Evolutionary conservation across 2,113 vertebrate species (phyloP), one percentile per base, ranked within the genome.

Genomic region (Brienomyrus longianalis): DNA sequence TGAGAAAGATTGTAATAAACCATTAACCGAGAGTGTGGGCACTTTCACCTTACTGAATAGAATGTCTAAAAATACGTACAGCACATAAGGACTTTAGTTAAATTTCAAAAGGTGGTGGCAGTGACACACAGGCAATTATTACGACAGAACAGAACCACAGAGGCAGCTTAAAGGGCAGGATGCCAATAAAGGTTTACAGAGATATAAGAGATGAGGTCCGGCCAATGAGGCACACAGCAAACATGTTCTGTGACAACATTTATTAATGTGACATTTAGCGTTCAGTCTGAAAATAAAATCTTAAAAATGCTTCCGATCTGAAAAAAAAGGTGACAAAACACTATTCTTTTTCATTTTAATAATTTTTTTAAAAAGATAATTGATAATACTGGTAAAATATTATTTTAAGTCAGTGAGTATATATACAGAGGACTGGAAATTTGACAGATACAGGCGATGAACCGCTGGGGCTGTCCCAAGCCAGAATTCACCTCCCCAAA

Each of bases 341-440:
- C 91, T 89, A 91, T 91, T 89, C 66, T 51, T 90, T 48, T 89
- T 59, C 11, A 90, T 90, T 27, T 51, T 48, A 9, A 3, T 87
- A 4, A 3, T 54, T 90, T 52, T n/a, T 52, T 35, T 56, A 90
- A 92, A 92, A 88, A 43, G 92, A 94, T 92, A 92, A 92, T 31
- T 93, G 94, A 95, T 94, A 95, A 93, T 43, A 52, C 35, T 11
- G 91, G 93, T 89, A 94, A 92, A 88, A 45, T 47, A 27, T 86
- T 31, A 62, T 39, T 45, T 56, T 9, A 31, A 54, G 91, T 92
- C 92, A 92, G 90, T 90, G 89, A 94, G 90, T 91, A 93, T 91
- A 93, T 92, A 90, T 86, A 91, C 89, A 84, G 45, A 84, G 45
- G 6, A 11, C 83, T 47, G 83, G 83, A 84, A 84, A 84, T 45